Evolutionary conservation across 2,113 vertebrate species (phyloP), one percentile per base, ranked within the genome.

Genomic region (Sarotherodon lohbergeri): DNA sequence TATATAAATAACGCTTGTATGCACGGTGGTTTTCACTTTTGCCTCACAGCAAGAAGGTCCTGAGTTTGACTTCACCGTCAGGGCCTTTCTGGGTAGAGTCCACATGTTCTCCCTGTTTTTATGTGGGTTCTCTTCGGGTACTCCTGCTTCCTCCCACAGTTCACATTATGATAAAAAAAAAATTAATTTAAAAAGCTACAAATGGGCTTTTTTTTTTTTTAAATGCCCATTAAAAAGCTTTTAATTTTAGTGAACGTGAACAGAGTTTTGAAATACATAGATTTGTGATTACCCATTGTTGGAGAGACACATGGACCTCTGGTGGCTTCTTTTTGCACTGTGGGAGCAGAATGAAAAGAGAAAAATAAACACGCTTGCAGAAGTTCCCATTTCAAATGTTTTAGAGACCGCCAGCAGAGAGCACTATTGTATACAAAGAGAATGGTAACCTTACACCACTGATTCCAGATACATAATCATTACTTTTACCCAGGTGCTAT

Each of bases 391-490:
- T 34, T 3, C 3, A 19, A 12, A 50, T 7, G 46, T 88, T 86
- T 24, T 39, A 10, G 1, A 78, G 48, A 7, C 41, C 5, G 48
- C 90, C 95, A 92, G 76, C 55, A 92, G 95, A 86, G 89, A 39
- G 93, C 89, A 63, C 14, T 61, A 10, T 82, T 76, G 83, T 39
- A 84, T 80, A 83, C 48, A 4, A 29, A 68, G 22, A 29, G 3
- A 29, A 50, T 36, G 5, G 16, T 54, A 19, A 56, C 3, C 11
- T 59, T 36, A 29, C 3, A 32, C 11, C 27, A 5, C 22, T 22
- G 22, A 48, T 12, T 34, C 32, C 29, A 1, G 4, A 48, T 29
- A 12, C 66, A 4, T 22, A 54, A 76, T 43, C 7, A 68, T 76
- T 48, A 83, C 3, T 57, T 13, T 32, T 41, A 52, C 34, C 48